A percentile compares a stretch with the other conserved stretches of the same genome.
Conservation (phyloP, 2,113 vertebrate species). For the Capreolus pygargus region DNA sequence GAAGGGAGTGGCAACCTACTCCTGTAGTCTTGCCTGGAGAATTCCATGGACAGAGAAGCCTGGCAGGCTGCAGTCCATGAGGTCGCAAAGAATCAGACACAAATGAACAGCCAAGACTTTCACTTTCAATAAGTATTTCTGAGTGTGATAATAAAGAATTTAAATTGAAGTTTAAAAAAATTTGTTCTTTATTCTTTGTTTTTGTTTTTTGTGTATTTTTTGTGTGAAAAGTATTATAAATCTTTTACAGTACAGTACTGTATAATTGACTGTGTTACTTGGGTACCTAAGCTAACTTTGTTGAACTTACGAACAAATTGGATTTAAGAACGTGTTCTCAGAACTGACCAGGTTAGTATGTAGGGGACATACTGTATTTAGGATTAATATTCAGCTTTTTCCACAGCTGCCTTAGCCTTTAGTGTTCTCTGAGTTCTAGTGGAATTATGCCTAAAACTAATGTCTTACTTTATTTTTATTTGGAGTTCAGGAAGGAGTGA, state of each 20-base stretch:
- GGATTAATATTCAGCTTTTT: background rate
- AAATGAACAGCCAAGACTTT: background rate
- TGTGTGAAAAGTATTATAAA: background rate
- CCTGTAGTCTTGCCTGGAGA: background rate
- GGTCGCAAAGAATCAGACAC: background rate
- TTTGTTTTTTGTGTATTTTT: background rate
- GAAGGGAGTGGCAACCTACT: background rate
- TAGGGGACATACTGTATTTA: background rate
- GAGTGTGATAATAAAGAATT: background rate
- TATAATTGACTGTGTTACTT: background rate
- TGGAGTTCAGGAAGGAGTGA: background rate
- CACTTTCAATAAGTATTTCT: background rate
- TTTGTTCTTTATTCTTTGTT: background rate
- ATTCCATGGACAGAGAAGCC: background rate
- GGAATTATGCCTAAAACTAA: background rate
- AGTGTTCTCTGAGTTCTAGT: background rate
- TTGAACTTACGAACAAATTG: fast-evolving
- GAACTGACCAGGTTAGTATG: background rate
- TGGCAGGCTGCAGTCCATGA: background rate
- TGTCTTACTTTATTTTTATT: background rate
- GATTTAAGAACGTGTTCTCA: background rate
- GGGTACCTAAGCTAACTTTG: background rate
- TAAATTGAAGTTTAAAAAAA: background rate
- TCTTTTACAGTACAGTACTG: background rate
- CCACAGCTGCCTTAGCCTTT: background rate